A percentile compares a stretch with the other conserved stretches of the same genome.
Evolutionary conservation across 1,140 invertebrate species (phyloP).

Genomic region (Coenobita brevimanus): DNA sequence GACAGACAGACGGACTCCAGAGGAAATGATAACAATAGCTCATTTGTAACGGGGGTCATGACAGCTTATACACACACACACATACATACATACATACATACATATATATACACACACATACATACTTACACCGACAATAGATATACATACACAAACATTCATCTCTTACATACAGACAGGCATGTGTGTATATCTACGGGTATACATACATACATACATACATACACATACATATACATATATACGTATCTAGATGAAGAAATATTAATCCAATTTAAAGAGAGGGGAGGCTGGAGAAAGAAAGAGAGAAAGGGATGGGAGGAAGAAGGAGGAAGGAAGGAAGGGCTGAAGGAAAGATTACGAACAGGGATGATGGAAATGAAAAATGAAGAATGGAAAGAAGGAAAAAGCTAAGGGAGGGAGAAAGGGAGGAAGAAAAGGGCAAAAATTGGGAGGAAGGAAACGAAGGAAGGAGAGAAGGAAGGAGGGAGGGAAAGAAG

Average conservation of each 20-base stretch:
- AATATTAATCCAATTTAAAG: too few relatives aligned
- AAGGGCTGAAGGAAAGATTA: not conserved
- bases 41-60: too few relatives aligned
- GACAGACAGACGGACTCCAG: too few relatives aligned
- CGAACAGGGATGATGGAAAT: not conserved
- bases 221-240: not conserved
- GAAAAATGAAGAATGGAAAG: not conserved
- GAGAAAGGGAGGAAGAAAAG: not conserved
- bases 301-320: not conserved
- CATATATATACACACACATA: slow-evolving; percentile 2
- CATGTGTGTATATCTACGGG: not conserved
- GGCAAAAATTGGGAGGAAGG: not conserved
- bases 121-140: not conserved
- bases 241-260: not conserved
- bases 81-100: not conserved
- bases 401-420: not conserved
- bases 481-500: not conserved
- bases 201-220: too few relatives aligned
- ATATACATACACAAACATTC: not conserved
- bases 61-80: too few relatives aligned
- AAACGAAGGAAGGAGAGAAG: not conserved
- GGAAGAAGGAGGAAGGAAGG: not conserved
- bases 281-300: not conserved
- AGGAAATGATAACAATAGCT: too few relatives aligned
- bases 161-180: not conserved